Base-by-base conservation (phyloP, 2,113 vertebrate species). In the Prionailurus bengalensis region DNA sequence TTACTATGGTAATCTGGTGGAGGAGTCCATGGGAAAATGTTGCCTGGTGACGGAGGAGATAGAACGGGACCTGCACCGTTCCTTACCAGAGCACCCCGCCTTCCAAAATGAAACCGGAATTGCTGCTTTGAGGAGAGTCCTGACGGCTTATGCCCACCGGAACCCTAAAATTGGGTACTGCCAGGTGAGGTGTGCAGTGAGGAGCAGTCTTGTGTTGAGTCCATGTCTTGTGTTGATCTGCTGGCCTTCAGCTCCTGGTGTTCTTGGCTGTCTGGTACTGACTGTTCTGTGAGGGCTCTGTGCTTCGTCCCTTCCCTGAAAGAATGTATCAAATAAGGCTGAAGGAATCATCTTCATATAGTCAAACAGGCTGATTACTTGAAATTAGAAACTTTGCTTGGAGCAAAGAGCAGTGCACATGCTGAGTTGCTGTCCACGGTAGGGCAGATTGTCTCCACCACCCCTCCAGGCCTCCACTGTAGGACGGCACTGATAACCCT, bases 141-240 rank as follows among this genome's bases (percentile, higher is more conserved):
- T 99, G 92, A 99, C 99, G 0, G 99, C 99, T 0, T 99, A 99
- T 0, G 99, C 99, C 0, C 99, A 99, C 97, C 99, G 99, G 94
- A 99, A 99, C 98, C 99, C 99, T n/a, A 99, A 98, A 97, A 99
- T 99, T 27, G 99, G 99, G 68, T 99, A 99, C 99, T 99, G 99
- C 98, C 99, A 99, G 99, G 99, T 99, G 96, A 97, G 89, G 61
- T 0, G 15, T 7, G 42, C 0, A 0, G 25, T 1, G 25, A 39
- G 16, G 39, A 4, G 4, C 29, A 4, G 2, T 27, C 31, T 25
- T 17, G 33, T 16, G 39, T 29, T 45, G 39, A 65, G 81, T 61
- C 27, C 27, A 0, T 31, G 21, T 82, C 23, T 25, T 2, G 9
- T 0, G 7, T 11, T 21, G 21, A 7, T 27, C 27, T 0, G 7